Base-by-base conservation (phyloP, 2,888 invertebrate genomes). In the Machimus atricapillus region DNA sequence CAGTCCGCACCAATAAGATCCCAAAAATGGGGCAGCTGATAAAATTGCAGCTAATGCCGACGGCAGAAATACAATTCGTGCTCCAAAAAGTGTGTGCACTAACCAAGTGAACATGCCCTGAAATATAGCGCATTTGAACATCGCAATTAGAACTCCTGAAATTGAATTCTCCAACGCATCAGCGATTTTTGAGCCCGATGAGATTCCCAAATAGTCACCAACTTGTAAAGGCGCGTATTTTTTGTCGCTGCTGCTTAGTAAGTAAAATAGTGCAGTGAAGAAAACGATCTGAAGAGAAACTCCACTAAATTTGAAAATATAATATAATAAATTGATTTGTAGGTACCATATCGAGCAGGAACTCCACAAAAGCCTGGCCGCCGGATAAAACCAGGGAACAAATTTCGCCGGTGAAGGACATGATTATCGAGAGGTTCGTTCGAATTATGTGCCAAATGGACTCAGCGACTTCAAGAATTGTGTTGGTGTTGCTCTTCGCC, bases 81-180 rank as follows among this genome's bases (percentile, higher is more conserved):
- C 97, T 87, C 97, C 97, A 91, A 99, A 99, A 14, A 99, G 93
- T 89, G 97, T 98, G 92, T 99, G 99, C 85, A 98, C 97, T 88
- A 99, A 95, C 98, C 99, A 99, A 0, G 99, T 99, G 95, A 99
- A 99, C 89, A 99, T 94, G 0, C 99, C 99, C 91, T 99, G 99
- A 93, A 99, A 99, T 0, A 97, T 94, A 0, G 98, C 97, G 95
- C 99, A 97, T 93, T 99, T 99, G 90, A 98, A 96, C 2, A 99
- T 98, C 0, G 99, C 98, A 88, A 97, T 95, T 91, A 99, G 97
- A 16, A 99, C 99, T 90, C 98, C 98, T 90, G 98, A 98, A 86
- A 98, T 96, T 0, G 97, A 97, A 88, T 96, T 96, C 90, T 97
- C 97, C 37, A 98, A 93, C 0, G 97, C 97, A 88, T 96, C 94